Conservation (phyloP, 2,113 vertebrate species). For the Macaca nemestrina region DNA sequence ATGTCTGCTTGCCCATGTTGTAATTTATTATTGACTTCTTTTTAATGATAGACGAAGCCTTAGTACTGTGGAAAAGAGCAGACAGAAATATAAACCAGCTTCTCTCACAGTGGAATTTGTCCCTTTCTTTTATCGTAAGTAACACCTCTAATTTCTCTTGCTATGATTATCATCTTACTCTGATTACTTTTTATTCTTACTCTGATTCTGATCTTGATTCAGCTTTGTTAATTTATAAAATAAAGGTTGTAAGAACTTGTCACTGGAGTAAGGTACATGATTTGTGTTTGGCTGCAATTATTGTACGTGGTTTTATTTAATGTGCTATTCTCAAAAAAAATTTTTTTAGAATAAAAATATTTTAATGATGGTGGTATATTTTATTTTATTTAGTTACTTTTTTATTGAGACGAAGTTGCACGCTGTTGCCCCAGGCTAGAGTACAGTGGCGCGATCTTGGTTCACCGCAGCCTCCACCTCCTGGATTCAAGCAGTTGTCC, state of each 20-base stretch:
- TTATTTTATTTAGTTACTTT: neutral
- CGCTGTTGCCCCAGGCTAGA: too few relatives aligned
- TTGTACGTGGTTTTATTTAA: constrained; percentile 32
- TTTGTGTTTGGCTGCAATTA: constrained; percentile 27
- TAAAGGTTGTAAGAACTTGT: neutral
- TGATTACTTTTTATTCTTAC: constrained; percentile 18
- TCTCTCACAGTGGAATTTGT: constrained; percentile 97
- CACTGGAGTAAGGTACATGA: neutral
- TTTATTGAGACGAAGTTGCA: neutral
- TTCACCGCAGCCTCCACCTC: too few relatives aligned
- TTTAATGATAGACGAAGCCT: constrained; percentile 87
- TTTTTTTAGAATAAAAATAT: constrained; percentile 3
- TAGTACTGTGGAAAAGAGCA: constrained; percentile 93
- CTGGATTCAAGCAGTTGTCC: too few relatives aligned
- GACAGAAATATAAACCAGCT: constrained; percentile 98
- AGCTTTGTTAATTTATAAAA: constrained; percentile 23
- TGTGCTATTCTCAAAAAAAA: neutral
- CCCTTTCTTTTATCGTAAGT: constrained; percentile 99
- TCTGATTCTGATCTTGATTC: neutral
- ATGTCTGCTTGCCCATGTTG: constrained; percentile 33
- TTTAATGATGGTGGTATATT: neutral
- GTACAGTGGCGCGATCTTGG: too few relatives aligned
- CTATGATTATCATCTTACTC: constrained; percentile 40
- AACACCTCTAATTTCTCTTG: constrained; percentile 31
- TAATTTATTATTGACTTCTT: constrained; percentile 64